Percentiles rank a stretch among this genome's conserved stretches.
These are phyloP conservation scores for Montipora cactus DNA, from an alignment of 64 coral and sea anemone species.

Conservation along the genomic window DNA sequence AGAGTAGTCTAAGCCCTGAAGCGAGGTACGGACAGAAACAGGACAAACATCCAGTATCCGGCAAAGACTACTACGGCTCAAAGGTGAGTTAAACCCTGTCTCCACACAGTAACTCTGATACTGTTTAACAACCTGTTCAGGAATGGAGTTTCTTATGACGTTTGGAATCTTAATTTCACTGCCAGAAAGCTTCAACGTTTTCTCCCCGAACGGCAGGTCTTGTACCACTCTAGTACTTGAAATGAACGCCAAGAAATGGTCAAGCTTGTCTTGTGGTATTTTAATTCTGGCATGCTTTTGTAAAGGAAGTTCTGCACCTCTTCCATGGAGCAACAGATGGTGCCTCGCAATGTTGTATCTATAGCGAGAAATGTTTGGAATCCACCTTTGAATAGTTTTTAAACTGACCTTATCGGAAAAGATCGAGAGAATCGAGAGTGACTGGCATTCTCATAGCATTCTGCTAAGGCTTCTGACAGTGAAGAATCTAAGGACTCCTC, in stretches of 20 bases:
- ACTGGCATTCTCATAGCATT: not conserved
- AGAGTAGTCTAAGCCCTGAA: not conserved
- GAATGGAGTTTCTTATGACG: constrained; percentile 24
- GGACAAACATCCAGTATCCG: constrained; percentile 47
- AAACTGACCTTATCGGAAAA: too few relatives aligned
- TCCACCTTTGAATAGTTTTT: too few relatives aligned
- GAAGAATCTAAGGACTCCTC: too few relatives aligned
- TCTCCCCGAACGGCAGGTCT: constrained; percentile 50
- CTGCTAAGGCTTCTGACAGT: too few relatives aligned
- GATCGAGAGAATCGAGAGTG: constrained; percentile 40
- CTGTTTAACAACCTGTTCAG: constrained; percentile 46
- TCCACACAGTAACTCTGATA: constrained; percentile 53
- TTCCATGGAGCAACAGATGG: too few relatives aligned
- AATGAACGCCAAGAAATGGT: constrained; percentile 52
- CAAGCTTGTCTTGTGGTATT: not conserved
- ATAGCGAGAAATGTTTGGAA: too few relatives aligned
- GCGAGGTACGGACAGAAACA: constrained; percentile 14
- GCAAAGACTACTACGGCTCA: constrained; percentile 34
- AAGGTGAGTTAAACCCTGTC: not conserved
- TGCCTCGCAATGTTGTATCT: too few relatives aligned
- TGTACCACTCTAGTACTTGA: constrained; percentile 4
- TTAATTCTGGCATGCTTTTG: not conserved
- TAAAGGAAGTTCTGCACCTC: too few relatives aligned
- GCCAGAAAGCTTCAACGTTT: constrained; percentile 28
- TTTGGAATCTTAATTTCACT: constrained; percentile 44